These are phyloP conservation scores for Trachythela sp. DNA, from an alignment of 64 coral and sea anemone species.

Conservation along the genomic window DNA sequence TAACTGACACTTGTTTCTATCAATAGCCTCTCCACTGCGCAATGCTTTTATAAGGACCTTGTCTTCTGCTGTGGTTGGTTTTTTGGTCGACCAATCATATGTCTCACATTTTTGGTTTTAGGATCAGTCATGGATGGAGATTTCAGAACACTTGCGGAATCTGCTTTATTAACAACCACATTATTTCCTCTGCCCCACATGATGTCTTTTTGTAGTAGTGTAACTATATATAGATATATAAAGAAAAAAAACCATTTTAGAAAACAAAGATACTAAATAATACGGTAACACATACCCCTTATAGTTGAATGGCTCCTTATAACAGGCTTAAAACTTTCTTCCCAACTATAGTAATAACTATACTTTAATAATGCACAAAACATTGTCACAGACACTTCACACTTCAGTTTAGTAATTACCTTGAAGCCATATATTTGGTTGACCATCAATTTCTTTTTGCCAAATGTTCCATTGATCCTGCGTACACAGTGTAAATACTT, in stretches of 20 bases:
- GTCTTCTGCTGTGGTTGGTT: conserved; percentile 24
- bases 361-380: too few species aligned
- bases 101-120: neutral
- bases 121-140: neutral
- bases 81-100: conserved; percentile 22
- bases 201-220: conserved; percentile 44
- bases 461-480: conserved; percentile 27
- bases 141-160: conserved; percentile 23
- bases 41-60: conserved; percentile 19
- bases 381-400: too few species aligned
- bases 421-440: conserved; percentile 41
- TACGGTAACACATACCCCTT: too few species aligned
- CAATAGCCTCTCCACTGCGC: neutral
- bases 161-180: conserved; percentile 17
- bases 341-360: too few species aligned
- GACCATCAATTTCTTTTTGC: conserved; percentile 16
- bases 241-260: too few species aligned
- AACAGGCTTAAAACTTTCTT: too few species aligned
- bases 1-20: conserved; percentile 43
- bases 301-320: too few species aligned
- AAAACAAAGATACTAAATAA: too few species aligned
- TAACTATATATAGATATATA: conserved; percentile 25
- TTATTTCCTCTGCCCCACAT: neutral
- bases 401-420: conserved; percentile 29
- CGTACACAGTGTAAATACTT: conserved; percentile 52